These are phyloP conservation scores for Mormoops blainvillei DNA, from an alignment of 2,113 vertebrate genomes.

Conservation along the genomic window DNA sequence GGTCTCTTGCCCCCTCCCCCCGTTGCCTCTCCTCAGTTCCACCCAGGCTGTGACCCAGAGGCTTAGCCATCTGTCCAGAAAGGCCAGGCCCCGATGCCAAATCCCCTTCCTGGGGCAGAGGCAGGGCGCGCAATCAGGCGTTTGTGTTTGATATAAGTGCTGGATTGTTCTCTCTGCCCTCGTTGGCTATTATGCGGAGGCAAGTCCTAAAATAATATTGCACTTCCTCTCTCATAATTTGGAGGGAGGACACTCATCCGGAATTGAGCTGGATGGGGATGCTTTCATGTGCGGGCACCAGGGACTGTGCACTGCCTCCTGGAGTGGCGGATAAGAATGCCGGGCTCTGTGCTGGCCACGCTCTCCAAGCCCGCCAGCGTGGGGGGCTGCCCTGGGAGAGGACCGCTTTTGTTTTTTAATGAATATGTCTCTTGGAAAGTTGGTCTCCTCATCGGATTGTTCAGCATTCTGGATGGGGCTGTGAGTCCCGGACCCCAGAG, in stretches of 20 bases:
- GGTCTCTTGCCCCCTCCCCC: neutral
- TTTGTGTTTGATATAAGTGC: slow-evolving; percentile 51
- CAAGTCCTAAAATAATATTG: slow-evolving; percentile 77
- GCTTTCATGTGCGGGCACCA: slow-evolving; percentile 31
- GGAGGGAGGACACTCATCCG: slow-evolving; percentile 59
- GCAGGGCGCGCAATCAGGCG: neutral
- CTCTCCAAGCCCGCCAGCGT: neutral
- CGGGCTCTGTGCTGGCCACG: neutral
- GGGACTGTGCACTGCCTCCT: neutral
- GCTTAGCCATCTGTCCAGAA: neutral
- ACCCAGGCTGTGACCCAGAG: neutral
- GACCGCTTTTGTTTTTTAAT: neutral
- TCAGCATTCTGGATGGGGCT: neutral
- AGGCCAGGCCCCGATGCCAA: neutral
- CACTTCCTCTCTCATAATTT: slow-evolving; percentile 69
- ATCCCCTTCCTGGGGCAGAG: neutral
- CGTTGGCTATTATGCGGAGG: slow-evolving; percentile 60
- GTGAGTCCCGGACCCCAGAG: neutral
- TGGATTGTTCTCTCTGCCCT: slow-evolving; percentile 67
- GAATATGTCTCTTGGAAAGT: slow-evolving; percentile 1
- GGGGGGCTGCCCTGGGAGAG: neutral
- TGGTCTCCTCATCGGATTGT: neutral
- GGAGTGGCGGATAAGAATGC: neutral
- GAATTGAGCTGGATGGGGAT: slow-evolving; percentile 26
- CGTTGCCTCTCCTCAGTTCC: neutral